Evolutionary conservation across 2,797 vertebrate genomes (phyloP).

Genomic region (Halcyon chelicuti): DNA sequence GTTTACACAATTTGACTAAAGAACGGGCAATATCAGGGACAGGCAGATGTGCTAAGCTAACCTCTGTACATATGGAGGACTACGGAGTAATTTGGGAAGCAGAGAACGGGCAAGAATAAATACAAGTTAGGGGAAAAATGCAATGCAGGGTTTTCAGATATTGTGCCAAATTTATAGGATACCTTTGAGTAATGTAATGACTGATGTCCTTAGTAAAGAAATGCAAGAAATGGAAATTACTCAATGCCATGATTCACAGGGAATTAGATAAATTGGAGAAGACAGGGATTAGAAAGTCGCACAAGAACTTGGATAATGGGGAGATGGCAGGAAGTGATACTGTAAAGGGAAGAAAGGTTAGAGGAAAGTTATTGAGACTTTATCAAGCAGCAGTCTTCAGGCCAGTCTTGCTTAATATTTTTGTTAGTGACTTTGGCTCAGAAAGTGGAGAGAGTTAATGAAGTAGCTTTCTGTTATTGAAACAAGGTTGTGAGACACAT

Average conservation of each 20-base stretch:
- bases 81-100: not conserved
- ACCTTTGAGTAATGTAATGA: not conserved
- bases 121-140: not conserved
- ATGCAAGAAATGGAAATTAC: not conserved
- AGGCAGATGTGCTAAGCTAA: not conserved
- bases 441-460: not conserved
- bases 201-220: not conserved
- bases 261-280: not conserved
- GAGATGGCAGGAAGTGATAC: not conserved
- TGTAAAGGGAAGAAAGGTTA: not conserved
- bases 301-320: not conserved
- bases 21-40: not conserved
- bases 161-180: not conserved
- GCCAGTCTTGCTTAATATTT: not conserved
- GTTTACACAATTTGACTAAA: not conserved
- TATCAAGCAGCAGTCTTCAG: not conserved
- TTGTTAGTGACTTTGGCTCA: not conserved
- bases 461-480: slow-evolving; percentile 8
- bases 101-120: not conserved
- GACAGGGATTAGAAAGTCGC: not conserved
- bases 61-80: not conserved
- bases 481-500: not conserved
- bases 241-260: not conserved
- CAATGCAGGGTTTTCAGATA: not conserved
- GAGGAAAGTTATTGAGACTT: not conserved